Conservation (phyloP, 2,797 vertebrate genomes). For the Choloepus didactylus region DNA sequence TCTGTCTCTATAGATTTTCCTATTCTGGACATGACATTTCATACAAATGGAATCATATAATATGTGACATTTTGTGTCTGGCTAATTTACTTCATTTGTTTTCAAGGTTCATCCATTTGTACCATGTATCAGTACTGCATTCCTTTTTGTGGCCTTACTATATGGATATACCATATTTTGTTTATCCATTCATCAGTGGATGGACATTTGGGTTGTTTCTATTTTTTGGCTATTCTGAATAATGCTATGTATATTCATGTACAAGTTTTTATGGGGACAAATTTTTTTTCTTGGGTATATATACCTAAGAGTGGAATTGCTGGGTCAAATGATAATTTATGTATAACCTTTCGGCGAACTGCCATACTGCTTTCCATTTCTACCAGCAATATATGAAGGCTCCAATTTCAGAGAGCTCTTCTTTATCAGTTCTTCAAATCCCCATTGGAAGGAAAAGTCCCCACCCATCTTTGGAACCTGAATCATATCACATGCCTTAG, state of each 20-base stretch:
- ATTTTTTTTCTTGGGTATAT: neutral
- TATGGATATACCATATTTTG: neutral
- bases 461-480: neutral
- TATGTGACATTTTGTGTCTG: neutral
- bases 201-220: neutral
- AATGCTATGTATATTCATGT: neutral
- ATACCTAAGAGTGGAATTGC: neutral
- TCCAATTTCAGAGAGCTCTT: neutral
- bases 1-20: neutral
- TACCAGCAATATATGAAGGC: neutral
- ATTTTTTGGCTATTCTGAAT: neutral
- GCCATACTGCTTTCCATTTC: neutral
- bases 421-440: neutral
- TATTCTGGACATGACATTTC: neutral
- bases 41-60: neutral
- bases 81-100: constrained; percentile 4
- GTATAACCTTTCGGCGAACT: neutral
- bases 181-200: neutral
- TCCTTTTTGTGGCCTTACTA: neutral
- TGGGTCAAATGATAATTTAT: neutral
- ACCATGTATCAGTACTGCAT: neutral
- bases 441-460: neutral
- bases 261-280: neutral
- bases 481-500: constrained; percentile 2
- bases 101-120: neutral